Percentiles rank a stretch among this genome's conserved stretches.
These are phyloP conservation scores for Salarias fasciatus DNA, from an alignment of 2,797 vertebrate species.

Conservation along the genomic window DNA sequence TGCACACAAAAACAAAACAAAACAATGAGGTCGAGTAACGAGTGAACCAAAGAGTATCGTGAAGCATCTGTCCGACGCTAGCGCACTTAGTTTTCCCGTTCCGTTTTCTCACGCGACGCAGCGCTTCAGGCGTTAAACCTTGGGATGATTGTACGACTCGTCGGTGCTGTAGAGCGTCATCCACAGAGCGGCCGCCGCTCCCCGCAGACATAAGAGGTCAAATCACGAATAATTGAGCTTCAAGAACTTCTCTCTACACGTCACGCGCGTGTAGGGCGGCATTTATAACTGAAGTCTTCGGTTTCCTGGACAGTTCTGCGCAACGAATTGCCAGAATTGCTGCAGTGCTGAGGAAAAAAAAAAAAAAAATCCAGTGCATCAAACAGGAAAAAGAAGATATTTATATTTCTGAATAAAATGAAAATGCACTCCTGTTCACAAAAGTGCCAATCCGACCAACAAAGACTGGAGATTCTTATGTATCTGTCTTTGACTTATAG, in stretches of 20 bases:
- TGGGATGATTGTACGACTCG: no score
- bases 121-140: no score
- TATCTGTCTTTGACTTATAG: conserved; percentile 77
- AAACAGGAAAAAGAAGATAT: conserved; percentile 55
- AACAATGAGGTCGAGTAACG: no score
- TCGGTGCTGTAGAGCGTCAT: conserved; percentile 10
- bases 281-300: conserved; percentile 53
- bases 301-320: conserved; percentile 52
- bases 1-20: no score
- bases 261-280: conserved; percentile 44
- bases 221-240: conserved; percentile 50
- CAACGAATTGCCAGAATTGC: conserved; percentile 57
- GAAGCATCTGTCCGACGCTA: no score
- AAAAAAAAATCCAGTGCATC: conserved; percentile 56
- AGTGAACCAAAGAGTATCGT: no score
- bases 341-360: conserved; percentile 24
- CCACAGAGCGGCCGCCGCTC: conserved; percentile 64
- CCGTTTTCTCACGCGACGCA: no score
- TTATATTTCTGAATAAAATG: conserved; percentile 64
- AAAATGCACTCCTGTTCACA: conserved; percentile 87
- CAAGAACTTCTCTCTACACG: conserved; percentile 52
- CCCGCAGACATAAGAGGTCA: conserved; percentile 53
- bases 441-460: conserved; percentile 89
- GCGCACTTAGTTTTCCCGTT: no score
- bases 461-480: conserved; percentile 83